A percentile compares a stretch with the other conserved stretches of the same genome.
Evolutionary conservation across 2,797 vertebrate species (phyloP).

Genomic region (Crenuchus spilurus): DNA sequence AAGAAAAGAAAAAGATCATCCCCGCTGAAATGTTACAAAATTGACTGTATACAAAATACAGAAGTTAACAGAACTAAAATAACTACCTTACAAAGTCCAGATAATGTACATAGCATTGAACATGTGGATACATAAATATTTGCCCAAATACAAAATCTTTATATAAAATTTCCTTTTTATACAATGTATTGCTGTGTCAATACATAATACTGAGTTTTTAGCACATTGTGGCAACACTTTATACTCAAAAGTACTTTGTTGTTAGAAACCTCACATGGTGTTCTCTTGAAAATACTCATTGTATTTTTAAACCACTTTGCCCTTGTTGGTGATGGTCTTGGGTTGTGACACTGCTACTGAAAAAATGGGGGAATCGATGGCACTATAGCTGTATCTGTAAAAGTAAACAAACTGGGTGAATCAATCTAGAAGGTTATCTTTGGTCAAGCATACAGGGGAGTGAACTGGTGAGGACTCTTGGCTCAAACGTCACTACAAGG

Average conservation of each 20-base stretch:
- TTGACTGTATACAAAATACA: slow-evolving; percentile 35
- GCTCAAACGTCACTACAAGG: slow-evolving; percentile 64
- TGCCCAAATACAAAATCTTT: slow-evolving; percentile 66
- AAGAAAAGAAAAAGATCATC: slow-evolving; percentile 40
- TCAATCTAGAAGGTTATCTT: slow-evolving; percentile 68
- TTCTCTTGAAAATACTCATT: slow-evolving; percentile 33
- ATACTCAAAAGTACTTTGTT: slow-evolving; percentile 12
- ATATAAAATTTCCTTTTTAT: slow-evolving; percentile 63
- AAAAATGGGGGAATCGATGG: slow-evolving; percentile 57
- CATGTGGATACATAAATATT: slow-evolving; percentile 66
- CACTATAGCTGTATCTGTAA: slow-evolving; percentile 63
- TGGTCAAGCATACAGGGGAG: slow-evolving; percentile 74
- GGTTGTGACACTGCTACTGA: slow-evolving; percentile 57
- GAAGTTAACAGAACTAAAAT: slow-evolving; percentile 54
- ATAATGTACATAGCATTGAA: slow-evolving; percentile 49
- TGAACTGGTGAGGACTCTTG: slow-evolving; percentile 56
- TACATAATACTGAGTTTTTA: slow-evolving; percentile 77
- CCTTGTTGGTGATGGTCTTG: slow-evolving; percentile 59
- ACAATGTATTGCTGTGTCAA: slow-evolving; percentile 79
- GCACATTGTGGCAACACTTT: slow-evolving; percentile 52
- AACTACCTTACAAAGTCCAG: slow-evolving; percentile 51
- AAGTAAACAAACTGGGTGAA: slow-evolving; percentile 64
- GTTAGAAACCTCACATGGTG: slow-evolving; percentile 37
- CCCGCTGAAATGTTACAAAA: slow-evolving; percentile 57
- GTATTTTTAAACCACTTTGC: slow-evolving; percentile 19